phyloP scores from a whole-genome alignment of 1,140 invertebrate genomes.

The Calycopis cecrops region DNA sequence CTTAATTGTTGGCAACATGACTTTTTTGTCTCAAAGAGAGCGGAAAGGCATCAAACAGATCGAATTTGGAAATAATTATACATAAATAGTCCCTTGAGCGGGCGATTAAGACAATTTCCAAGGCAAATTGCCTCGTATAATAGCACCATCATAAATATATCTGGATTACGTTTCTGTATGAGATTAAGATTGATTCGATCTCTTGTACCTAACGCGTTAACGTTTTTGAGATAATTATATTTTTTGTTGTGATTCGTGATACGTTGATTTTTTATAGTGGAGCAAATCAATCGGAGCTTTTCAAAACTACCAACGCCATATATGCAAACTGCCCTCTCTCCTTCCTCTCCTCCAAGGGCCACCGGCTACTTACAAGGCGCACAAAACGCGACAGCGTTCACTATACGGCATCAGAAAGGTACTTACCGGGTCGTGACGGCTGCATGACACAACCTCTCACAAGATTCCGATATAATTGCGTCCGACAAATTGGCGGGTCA shows the following conservation, averaged over 20 bases:
- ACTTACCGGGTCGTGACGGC: no score
- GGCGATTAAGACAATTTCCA: conserved; percentile 74
- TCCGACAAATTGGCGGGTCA: conserved; percentile 67
- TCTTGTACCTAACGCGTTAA: conserved; percentile 57
- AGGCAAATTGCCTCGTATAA: conserved; percentile 73
- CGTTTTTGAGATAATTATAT: conserved; percentile 62
- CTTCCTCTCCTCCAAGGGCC: no score
- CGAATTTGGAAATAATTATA: conserved; percentile 76
- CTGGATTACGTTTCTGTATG: conserved; percentile 72
- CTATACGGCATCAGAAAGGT: no score
- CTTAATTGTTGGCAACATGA: conserved; percentile 74
- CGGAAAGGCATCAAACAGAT: conserved; percentile 74
- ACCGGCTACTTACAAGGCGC: no score
- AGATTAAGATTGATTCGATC: conserved; percentile 75
- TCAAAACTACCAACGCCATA: no score
- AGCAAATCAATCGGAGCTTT: no score
- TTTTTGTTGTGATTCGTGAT: conserved; percentile 59
- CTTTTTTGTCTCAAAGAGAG: conserved; percentile 75
- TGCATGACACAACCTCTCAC: no score
- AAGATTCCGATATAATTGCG: no score
- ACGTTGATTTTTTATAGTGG: no score
- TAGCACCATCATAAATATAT: conserved; percentile 74
- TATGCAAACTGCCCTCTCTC: no score
- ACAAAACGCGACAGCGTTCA: no score
- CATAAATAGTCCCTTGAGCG: conserved; percentile 75